Evolutionary conservation across 2,797 vertebrate species (phyloP), one percentile per base, ranked within the genome.

Genomic region (Melanotaenia maccullochi): DNA sequence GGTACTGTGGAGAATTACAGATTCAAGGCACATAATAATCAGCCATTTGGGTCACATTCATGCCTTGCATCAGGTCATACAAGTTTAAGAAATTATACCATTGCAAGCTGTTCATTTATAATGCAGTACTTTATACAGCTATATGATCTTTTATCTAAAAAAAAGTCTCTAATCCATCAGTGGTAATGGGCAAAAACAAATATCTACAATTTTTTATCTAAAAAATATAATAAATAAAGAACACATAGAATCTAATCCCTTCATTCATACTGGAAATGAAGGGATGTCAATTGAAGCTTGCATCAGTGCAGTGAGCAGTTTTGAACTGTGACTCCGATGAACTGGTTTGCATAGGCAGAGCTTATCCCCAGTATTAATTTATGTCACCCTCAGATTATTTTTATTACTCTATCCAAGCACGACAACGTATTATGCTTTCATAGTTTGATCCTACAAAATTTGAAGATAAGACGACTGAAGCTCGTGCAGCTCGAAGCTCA

Each of bases 371-470:
- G 44, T 8, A 7, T 47, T 47, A 20, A 2, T 1, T 44, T 44
- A 20, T 44, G 5, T 47, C 44, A n/a, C 8, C 20, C 47, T 22
- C 47, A 9, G 8, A 49, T 20, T 16, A n/a, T 1, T 25, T 25
- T 51, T 18, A 49, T 49, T 52, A 62, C 42, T 70, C 57, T 20
- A 13, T 67, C 63, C 51, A 35, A 58, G 20, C 65, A 61, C 60
- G 18, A 49, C 86, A 78, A 52, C 68, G 28, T 33, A 8, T 47
- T 9, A 47, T 16, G 59, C 58, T 57, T 68, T 42, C 28, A 61
- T 30, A 18, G 28, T 35, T 68, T 80, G 78, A 89, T 82, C 76
- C 51, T 24, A 65, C 65, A 59, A 55, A 78, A 80, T 84, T 74
- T 77, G 70, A 20, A 3, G 51, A 61, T 9, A 3, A 14, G 12